These are phyloP conservation scores for Laothoe populi DNA, from an alignment of 2,888 invertebrate genomes.

Conservation along the genomic window DNA sequence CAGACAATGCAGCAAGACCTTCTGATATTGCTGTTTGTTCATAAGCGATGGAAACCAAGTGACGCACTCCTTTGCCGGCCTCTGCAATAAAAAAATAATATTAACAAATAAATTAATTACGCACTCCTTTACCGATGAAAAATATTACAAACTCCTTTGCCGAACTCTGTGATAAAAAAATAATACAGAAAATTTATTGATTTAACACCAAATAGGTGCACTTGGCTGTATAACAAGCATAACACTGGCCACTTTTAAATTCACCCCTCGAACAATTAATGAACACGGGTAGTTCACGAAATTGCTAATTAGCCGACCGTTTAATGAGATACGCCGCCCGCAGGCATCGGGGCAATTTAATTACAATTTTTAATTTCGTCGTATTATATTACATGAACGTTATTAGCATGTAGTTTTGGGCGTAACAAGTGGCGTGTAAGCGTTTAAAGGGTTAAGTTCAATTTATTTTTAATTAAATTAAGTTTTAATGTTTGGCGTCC, in stretches of 20 bases:
- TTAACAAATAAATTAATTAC: too few relatives aligned
- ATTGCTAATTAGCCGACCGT: constrained; percentile 79
- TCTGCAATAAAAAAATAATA: too few relatives aligned
- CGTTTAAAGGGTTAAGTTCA: background rate
- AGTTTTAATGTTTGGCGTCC: background rate
- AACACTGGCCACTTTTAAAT: constrained; percentile 51
- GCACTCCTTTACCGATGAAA: too few relatives aligned
- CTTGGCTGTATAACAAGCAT: constrained; percentile 23
- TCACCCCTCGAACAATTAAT: constrained; percentile 66
- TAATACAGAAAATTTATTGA: background rate
- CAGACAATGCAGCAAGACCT: too few relatives aligned
- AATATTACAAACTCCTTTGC: too few relatives aligned
- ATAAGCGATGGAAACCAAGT: too few relatives aligned
- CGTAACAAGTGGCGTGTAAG: constrained; percentile 30
- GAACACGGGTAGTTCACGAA: constrained; percentile 74
- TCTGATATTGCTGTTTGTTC: too few relatives aligned
- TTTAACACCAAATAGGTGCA: constrained; percentile 9
- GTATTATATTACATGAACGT: constrained; percentile 41
- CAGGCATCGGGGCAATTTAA: constrained; percentile 60
- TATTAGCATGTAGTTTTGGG: constrained; percentile 31
- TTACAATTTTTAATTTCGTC: constrained; percentile 68
- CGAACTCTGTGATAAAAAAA: too few relatives aligned
- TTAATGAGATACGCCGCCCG: constrained; percentile 71
- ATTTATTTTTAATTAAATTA: constrained; percentile 2
- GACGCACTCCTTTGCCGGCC: too few relatives aligned